A percentile compares a stretch with the other conserved stretches of the same genome.
Conservation (phyloP, 2,113 vertebrate genomes). For the Sula dactylatra region DNA sequence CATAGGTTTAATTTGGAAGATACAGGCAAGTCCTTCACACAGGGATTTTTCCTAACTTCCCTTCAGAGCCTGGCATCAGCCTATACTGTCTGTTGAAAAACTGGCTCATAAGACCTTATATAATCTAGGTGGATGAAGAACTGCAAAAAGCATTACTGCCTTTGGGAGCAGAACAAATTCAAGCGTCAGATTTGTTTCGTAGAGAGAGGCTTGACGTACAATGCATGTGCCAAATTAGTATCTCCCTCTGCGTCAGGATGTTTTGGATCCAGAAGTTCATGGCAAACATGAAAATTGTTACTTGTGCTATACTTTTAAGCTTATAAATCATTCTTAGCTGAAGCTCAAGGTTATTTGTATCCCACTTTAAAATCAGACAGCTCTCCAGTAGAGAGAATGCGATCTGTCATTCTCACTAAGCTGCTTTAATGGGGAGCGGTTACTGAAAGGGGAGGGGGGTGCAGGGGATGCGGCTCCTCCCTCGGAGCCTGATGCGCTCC, state of each 20-base stretch:
- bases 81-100: neutral
- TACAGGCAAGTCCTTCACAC: neutral
- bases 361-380: neutral
- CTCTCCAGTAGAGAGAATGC: neutral
- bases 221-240: neutral
- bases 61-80: neutral
- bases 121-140: neutral
- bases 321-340: neutral
- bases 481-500: fast-evolving
- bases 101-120: neutral
- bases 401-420: neutral
- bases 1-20: neutral
- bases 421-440: neutral
- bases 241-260: neutral
- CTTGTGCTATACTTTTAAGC: neutral
- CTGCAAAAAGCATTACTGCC: neutral
- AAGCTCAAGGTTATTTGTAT: neutral
- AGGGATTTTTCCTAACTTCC: neutral
- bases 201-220: neutral
- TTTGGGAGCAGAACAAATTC: neutral
- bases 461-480: neutral
- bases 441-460: neutral
- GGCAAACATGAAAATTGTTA: neutral
- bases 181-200: neutral
- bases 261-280: neutral